Evolutionary conservation across 2,113 vertebrate species (phyloP), one percentile per base, ranked within the genome.

Genomic region (Rattus rattus): DNA sequence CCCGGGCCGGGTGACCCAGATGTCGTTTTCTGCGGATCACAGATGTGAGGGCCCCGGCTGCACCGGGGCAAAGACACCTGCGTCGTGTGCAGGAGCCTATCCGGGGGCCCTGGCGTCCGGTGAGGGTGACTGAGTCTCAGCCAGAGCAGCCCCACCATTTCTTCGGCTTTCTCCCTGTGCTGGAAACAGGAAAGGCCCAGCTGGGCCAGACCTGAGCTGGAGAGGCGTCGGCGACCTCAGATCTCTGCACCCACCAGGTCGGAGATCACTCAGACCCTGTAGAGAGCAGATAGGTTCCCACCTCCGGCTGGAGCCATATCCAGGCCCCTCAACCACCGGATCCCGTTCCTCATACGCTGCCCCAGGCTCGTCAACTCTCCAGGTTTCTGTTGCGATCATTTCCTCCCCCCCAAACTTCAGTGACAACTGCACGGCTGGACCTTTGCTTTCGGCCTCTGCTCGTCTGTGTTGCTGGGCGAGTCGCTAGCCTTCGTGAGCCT

Each of bases 111-210:
- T 14, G 76, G 92, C 5, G 26, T 26, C 43, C 7, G 1, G n/a
- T 1, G 88, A 91, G 88, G 81, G 52, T 3, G 49, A 2, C 43
- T 0, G 47, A 61, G 84, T 10, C 72, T 87, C 80, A 72, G 16
- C 59, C 0, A 0, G 56, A 26, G 39, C 39, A 24, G 39, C 19
- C 0, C n/a, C 76, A 0, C 17, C 1, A 28, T 22, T 24, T 4
- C 0, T 24, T 4, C 0, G 56, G 76, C 61, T 81, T 83, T 72
- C 10, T 39, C 24, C 70, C 79, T 13, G 59, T 54, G 26, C 20
- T 7, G 11, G 95, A 77, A 86, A 59, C 87, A 59, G 47, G 56
- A 87, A 56, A 96, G 95, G 80, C 83, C 28, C 24, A 43, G 1
- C 16, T 36, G 5, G 33, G 87, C 84, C 85, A 14, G 30, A 8